Evolutionary conservation across 2,888 invertebrate genomes (phyloP).

Genomic region (Xanthorhoe spadicearia): DNA sequence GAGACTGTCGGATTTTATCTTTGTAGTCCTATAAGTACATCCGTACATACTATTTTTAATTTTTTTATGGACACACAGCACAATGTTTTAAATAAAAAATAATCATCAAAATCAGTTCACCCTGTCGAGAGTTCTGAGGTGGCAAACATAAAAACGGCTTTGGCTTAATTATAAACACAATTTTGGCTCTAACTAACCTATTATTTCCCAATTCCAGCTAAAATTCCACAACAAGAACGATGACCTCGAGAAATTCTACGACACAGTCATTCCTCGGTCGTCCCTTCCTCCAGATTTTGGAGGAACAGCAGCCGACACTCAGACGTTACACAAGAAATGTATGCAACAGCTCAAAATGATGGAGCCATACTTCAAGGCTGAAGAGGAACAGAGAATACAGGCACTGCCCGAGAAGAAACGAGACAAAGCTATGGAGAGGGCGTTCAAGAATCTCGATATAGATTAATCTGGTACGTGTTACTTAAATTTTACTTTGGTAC

Average conservation of each 20-base stretch:
- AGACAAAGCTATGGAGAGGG: slow-evolving; percentile 86
- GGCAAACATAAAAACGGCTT: no score
- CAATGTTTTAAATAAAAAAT: no score
- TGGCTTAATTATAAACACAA: neutral
- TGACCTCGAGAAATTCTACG: slow-evolving; percentile 83
- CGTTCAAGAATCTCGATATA: slow-evolving; percentile 89
- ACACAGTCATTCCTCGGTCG: slow-evolving; percentile 82
- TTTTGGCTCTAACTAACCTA: neutral
- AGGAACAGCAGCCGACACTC: slow-evolving; percentile 82
- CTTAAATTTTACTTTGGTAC: neutral
- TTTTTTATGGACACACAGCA: no score
- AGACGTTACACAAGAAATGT: slow-evolving; percentile 73
- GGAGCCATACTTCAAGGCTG: slow-evolving; percentile 72
- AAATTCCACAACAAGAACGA: slow-evolving; percentile 85
- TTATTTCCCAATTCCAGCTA: slow-evolving; percentile 72
- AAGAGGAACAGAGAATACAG: slow-evolving; percentile 72
- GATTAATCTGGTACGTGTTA: slow-evolving; percentile 73
- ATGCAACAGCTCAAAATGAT: slow-evolving; percentile 66
- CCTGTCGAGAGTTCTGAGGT: no score
- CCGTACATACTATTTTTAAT: no score
- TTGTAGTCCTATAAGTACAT: no score
- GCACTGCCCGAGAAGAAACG: slow-evolving; percentile 74
- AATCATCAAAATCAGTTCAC: no score
- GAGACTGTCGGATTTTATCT: no score
- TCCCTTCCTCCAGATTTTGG: slow-evolving; percentile 86